Conservation (phyloP, 1,140 invertebrate species). For the Streblospio benedicti region DNA sequence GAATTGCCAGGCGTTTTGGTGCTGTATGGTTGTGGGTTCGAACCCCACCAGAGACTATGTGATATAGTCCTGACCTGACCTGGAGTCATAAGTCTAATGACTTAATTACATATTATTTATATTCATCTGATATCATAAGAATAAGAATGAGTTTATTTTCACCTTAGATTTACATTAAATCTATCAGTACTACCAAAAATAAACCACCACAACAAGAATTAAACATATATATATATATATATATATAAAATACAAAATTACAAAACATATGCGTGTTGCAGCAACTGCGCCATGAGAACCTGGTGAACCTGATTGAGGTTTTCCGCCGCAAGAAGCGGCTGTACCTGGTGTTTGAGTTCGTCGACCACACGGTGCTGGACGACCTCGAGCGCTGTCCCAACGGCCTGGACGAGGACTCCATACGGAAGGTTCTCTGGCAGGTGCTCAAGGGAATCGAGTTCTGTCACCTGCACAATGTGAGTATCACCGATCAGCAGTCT, state of each 20-base stretch:
- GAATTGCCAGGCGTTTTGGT: too few relatives aligned
- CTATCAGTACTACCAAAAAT: too few relatives aligned
- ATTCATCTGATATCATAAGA: too few relatives aligned
- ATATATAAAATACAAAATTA: background rate
- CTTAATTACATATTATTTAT: too few relatives aligned
- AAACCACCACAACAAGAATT: background rate
- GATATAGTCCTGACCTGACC: too few relatives aligned
- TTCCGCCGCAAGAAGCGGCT: constrained; percentile 72
- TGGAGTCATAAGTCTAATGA: too few relatives aligned
- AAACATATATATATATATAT: constrained; percentile 12
- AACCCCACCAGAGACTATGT: too few relatives aligned
- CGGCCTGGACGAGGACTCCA: constrained; percentile 62
- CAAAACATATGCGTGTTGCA: constrained; percentile 41
- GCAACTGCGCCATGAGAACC: constrained; percentile 78
- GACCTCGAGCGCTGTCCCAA: constrained; percentile 63
- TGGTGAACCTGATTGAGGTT: constrained; percentile 80
- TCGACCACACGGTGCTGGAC: constrained; percentile 76
- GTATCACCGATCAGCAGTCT: constrained; percentile 28
- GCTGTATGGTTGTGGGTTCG: too few relatives aligned
- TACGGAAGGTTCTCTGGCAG: constrained; percentile 70
- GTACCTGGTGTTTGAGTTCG: constrained; percentile 80
- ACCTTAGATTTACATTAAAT: background rate
- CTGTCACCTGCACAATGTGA: constrained; percentile 75
- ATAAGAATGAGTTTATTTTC: background rate
- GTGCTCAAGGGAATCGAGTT: constrained; percentile 73